Base-by-base conservation (phyloP, 2,113 vertebrate species). In the Scomber scombrus region DNA sequence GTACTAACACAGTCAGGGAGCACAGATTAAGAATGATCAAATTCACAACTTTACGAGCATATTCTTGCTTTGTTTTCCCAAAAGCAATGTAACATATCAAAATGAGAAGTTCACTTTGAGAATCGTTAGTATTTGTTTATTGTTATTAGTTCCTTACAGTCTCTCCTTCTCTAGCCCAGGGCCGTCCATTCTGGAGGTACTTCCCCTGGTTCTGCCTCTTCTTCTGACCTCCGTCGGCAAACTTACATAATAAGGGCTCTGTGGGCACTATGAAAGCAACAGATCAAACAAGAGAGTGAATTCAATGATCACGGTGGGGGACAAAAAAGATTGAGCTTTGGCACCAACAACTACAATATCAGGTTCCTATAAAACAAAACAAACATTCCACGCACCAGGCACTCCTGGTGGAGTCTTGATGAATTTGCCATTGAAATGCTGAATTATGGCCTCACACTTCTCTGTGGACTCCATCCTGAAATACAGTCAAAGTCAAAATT, bases 151-250 rank as follows among this genome's bases (percentile, higher is more conserved):
- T 16, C 23, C 68, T 71, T 81, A 98, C 97, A 91, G 95, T 90
- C 16, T 98, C 97, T 29, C 95, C 94, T 3, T 97, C 97, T 91
- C 97, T 93, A 11, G 94, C 90, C 97, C 97, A 99, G 21, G 96
- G 94, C 70, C 97, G 93, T 72, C 97, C 97, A 19, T 97, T 97
- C 63, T 95, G 96, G 75, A 97, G 93, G 49, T 96, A 97, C 88
- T 97, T 99, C 78, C 96, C 96, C 90, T 97, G 97, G 89, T 95
- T 96, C 92, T 97, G 97, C 57, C 97, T 93, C 91, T 98, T 98
- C 93, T 98, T 99, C 90, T 98, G 97, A 12, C 97, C 97, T 3
- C 97, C 97, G 43, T 98, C 97, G 21, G 97, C 97, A 94, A 98
- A 98, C 91, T 98, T 98, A 90, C 97, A 98, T 91, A 98, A 95